These are phyloP conservation scores for Amniataba percoides DNA, from an alignment of 2,797 vertebrate species.

Conservation along the genomic window DNA sequence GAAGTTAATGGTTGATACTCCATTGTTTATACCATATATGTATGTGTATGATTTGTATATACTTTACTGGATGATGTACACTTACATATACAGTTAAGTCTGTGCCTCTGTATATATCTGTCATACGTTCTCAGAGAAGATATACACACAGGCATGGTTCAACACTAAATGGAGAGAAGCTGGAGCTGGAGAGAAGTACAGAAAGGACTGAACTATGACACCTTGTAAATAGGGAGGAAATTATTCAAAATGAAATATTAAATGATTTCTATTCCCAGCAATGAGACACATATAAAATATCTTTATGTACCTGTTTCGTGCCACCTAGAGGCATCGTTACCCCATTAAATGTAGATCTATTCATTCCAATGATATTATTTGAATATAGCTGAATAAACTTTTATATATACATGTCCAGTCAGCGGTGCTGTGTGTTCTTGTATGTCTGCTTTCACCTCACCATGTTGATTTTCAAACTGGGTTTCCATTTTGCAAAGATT, in stretches of 20 bases:
- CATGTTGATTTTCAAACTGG: background rate
- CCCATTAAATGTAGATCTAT: constrained; percentile 68
- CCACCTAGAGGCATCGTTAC: constrained; percentile 68
- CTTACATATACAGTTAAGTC: constrained; percentile 75
- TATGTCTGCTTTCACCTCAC: constrained; percentile 20
- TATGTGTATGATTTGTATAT: constrained; percentile 81
- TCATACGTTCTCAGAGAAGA: constrained; percentile 78
- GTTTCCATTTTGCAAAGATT: background rate
- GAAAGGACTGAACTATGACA: constrained; percentile 77
- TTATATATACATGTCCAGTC: constrained; percentile 71
- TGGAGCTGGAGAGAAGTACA: constrained; percentile 84
- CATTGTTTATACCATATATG: constrained; percentile 72
- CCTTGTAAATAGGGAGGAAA: constrained; percentile 77
- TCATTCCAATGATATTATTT: constrained; percentile 66
- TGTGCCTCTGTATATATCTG: constrained; percentile 83
- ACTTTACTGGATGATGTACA: constrained; percentile 68
- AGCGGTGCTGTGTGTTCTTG: constrained; percentile 51
- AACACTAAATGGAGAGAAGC: constrained; percentile 73
- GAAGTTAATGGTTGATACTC: constrained; percentile 55
- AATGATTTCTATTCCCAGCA: constrained; percentile 64
- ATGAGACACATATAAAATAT: constrained; percentile 59
- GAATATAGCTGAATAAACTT: constrained; percentile 76
- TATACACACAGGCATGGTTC: constrained; percentile 79
- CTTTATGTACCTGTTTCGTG: constrained; percentile 70
- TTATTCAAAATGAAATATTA: constrained; percentile 56